Percentiles rank a stretch among this genome's conserved stretches.
phyloP scores from a whole-genome alignment of 2,113 vertebrate genomes.

The Cryptotis parvus region DNA sequence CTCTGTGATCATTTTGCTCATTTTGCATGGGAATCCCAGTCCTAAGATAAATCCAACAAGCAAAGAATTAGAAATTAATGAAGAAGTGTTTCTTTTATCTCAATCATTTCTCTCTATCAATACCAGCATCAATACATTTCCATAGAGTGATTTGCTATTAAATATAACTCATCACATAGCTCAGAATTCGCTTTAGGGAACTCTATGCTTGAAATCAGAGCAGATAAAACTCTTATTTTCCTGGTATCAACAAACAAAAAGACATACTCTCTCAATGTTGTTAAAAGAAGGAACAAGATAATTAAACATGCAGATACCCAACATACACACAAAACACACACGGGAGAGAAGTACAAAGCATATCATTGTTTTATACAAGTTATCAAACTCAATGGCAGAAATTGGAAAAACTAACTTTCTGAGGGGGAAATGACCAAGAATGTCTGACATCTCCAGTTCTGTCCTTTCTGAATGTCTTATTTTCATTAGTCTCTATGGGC shows the following conservation, averaged over 20 bases:
- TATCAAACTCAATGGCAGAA: not conserved
- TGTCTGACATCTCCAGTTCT: not conserved
- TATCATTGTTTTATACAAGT: not conserved
- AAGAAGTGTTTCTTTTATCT: not conserved
- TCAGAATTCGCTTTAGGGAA: too few relatives aligned
- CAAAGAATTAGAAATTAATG: not conserved
- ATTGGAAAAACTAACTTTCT: not conserved
- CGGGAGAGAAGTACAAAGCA: not conserved
- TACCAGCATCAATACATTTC: not conserved
- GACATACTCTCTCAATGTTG: not conserved
- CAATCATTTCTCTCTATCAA: not conserved
- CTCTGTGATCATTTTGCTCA: not conserved
- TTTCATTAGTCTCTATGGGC: not conserved
- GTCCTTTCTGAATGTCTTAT: not conserved
- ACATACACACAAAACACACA: too few relatives aligned
- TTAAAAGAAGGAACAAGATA: not conserved
- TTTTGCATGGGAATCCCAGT: not conserved
- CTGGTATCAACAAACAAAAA: not conserved
- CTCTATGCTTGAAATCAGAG: not conserved
- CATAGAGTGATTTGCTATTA: not conserved
- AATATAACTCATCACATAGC: not conserved
- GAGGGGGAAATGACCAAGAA: not conserved
- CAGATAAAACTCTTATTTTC: not conserved
- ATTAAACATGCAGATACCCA: too few relatives aligned
- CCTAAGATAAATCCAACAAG: not conserved